phyloP scores from a whole-genome alignment of 23 tunicate species.

The Diplosoma virens region DNA sequence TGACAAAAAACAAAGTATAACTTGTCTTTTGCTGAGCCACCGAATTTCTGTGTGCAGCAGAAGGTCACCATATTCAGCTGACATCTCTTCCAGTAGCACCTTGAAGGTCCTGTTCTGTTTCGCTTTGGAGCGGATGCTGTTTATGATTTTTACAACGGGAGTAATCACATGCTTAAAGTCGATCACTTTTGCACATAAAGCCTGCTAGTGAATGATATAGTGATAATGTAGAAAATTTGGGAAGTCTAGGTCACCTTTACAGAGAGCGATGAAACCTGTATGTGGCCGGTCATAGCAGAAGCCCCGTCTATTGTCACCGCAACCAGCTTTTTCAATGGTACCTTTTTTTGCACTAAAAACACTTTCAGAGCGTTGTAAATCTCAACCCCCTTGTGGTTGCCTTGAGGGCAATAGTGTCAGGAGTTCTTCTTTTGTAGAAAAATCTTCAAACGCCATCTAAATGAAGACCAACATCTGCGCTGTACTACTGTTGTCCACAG shows the following conservation, averaged over 20 bases:
- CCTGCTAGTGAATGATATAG: neutral
- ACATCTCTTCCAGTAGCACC: neutral
- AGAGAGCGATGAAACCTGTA: neutral
- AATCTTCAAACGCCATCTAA: too few relatives aligned
- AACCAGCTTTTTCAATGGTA: too few relatives aligned
- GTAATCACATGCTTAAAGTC: neutral
- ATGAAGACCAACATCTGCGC: too few relatives aligned
- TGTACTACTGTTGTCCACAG: too few relatives aligned
- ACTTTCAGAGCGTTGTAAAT: too few relatives aligned
- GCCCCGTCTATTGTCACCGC: too few relatives aligned
- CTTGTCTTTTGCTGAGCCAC: neutral
- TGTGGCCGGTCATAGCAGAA: too few relatives aligned
- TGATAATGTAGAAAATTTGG: neutral
- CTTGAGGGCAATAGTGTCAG: too few relatives aligned
- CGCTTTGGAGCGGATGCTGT: neutral
- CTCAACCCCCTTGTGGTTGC: too few relatives aligned
- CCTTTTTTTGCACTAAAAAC: too few relatives aligned
- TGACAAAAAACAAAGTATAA: neutral
- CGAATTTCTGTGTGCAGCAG: neutral
- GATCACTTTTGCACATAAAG: neutral
- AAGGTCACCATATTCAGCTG: neutral
- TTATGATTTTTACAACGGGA: too few relatives aligned
- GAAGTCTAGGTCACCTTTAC: neutral
- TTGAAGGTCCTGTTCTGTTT: slow-evolving; percentile 1
- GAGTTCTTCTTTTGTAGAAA: too few relatives aligned